Percentiles rank a stretch among this genome's conserved stretches.
These are phyloP conservation scores for Cryptus viduatorius DNA, from an alignment of 2,888 invertebrate species.

Conservation along the genomic window DNA sequence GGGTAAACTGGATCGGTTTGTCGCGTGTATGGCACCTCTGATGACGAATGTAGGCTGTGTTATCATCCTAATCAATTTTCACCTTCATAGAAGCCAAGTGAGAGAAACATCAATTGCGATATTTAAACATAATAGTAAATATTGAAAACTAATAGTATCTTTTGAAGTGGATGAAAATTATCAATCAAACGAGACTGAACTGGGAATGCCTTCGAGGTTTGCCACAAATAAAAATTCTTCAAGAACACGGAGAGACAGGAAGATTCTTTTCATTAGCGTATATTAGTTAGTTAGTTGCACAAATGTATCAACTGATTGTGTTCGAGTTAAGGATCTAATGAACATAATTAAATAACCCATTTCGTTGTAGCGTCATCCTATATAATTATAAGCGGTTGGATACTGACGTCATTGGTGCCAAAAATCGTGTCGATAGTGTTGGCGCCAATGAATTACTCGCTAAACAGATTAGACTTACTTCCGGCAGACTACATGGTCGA, in stretches of 20 bases:
- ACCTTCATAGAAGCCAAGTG: neutral
- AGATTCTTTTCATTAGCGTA: neutral
- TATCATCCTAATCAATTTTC: neutral
- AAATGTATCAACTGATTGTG: neutral
- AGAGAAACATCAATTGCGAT: neutral
- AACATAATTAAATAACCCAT: neutral
- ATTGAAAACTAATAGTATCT: neutral
- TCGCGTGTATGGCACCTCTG: neutral
- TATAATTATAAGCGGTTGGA: neutral
- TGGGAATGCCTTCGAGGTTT: neutral
- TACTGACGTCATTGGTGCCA: neutral
- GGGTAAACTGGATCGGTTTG: neutral
- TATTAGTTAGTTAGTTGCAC: neutral
- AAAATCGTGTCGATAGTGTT: neutral
- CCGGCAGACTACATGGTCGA: conserved; percentile 3
- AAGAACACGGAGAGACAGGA: neutral
- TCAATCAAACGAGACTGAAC: neutral
- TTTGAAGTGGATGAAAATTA: neutral
- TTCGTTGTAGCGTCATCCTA: neutral
- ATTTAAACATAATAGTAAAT: neutral
- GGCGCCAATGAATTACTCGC: neutral
- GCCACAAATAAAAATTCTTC: conserved; percentile 1
- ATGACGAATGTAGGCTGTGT: neutral
- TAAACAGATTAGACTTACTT: neutral
- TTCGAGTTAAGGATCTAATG: neutral